Evolutionary conservation across 2,113 vertebrate genomes (phyloP), one percentile per base, ranked within the genome.

Genomic region (Mesembrinibis cayennensis): DNA sequence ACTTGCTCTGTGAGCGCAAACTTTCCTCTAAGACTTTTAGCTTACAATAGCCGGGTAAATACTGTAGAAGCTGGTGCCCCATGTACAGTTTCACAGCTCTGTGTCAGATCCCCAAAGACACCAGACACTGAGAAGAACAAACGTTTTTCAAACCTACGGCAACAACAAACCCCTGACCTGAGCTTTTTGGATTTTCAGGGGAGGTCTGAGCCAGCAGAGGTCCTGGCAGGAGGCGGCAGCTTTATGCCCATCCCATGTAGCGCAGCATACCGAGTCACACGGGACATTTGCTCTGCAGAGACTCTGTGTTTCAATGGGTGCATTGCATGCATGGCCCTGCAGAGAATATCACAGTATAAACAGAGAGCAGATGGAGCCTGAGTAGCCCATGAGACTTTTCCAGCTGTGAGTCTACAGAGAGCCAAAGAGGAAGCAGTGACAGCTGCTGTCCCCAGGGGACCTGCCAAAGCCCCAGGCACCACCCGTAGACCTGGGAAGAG

Each of bases 191-290:
- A 1, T 40, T 78, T 87, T 53, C 52, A 32, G 67, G 73, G 58
- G 19, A 52, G 14, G 18, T 40, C 67, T 89, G 53, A 84, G 86
- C 38, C 6, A 4, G 23, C 3, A 4, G 59, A 77, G 30, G 22
- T 27, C 72, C 45, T 94, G 56, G 38, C 16, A 55, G 44, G 58
- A 86, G 40, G 32, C 5, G 12, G 16, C 44, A 76, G 30, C 21
- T 90, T 69, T 53, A 6, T 55, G 38, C 25, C 32, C 5, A 0
- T 38, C 62, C 34, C 0, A 0, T 3, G 14, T 16, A 66, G 44
- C 7, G 2, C 30, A 53, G 12, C 11, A 10, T 7, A 1, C 6
- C 0, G 0, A 45, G 30, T 11, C 40, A 8, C 55, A 20, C 15
- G 73, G n/a, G 63, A 19, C 1, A 0, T 42, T 71, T 26, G 8